Evolutionary conservation across 2,797 vertebrate species (phyloP).

Genomic region (Lacerta bilineata): DNA sequence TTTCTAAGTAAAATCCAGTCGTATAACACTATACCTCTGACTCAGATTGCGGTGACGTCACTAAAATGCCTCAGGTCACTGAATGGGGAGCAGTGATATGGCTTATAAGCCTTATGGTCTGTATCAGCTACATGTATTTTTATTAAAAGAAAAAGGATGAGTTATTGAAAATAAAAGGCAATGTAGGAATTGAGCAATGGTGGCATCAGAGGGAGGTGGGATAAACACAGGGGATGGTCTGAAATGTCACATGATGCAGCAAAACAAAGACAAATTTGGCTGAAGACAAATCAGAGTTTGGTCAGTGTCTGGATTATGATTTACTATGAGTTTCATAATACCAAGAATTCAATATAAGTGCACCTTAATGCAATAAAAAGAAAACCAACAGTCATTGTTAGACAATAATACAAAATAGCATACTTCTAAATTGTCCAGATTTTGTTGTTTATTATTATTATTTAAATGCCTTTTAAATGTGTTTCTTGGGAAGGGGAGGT

Average conservation of each 20-base stretch:
- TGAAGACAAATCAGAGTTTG: background rate
- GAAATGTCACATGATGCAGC: background rate
- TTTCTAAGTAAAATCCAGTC: slow-evolving; percentile 20
- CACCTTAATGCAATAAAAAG: no score
- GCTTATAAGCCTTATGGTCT: background rate
- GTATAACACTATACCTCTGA: background rate
- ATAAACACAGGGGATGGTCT: background rate
- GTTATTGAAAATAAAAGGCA: background rate
- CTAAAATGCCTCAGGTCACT: background rate
- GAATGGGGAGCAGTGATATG: background rate
- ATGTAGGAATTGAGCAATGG: background rate
- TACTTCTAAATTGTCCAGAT: no score
- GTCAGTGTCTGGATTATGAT: background rate
- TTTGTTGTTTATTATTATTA: no score
- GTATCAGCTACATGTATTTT: background rate
- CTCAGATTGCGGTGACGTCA: background rate
- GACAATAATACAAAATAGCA: no score
- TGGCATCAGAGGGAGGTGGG: background rate
- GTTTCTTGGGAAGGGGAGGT: no score
- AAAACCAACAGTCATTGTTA: no score
- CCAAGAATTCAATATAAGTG: no score
- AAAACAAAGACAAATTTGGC: background rate
- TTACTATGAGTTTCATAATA: no score
- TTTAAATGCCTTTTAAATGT: background rate
- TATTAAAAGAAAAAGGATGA: background rate